A percentile compares a stretch with the other conserved stretches of the same genome.
Conservation (phyloP, 1,140 invertebrate genomes). For the Ctenoplectra terminalis region DNA sequence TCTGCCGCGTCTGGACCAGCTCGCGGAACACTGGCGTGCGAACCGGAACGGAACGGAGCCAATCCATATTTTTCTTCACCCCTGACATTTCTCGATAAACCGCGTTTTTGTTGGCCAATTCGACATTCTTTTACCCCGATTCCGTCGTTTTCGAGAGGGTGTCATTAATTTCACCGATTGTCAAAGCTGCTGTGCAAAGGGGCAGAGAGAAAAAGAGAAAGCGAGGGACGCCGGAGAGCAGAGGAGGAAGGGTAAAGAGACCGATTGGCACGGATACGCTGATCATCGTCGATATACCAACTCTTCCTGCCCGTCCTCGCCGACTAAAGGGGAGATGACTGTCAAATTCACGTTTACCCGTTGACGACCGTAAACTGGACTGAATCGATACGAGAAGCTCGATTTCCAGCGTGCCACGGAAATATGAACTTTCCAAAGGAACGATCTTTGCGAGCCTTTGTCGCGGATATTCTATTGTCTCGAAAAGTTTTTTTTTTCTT, state of each 20-base stretch:
- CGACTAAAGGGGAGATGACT: conserved; percentile 17
- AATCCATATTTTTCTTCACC: conserved; percentile 12
- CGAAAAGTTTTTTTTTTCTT: no score
- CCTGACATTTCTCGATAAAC: conserved; percentile 51
- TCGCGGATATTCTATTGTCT: conserved; percentile 2
- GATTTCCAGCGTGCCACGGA: not conserved
- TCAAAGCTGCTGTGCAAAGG: conserved; percentile 38
- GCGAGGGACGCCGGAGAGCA: not conserved
- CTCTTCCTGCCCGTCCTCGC: not conserved
- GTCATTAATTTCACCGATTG: conserved; percentile 58
- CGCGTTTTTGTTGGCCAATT: conserved; percentile 44
- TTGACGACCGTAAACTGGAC: conserved; percentile 22
- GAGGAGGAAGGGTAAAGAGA: conserved; percentile 5
- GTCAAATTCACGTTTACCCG: conserved; percentile 38
- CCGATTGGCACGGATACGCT: conserved; percentile 33
- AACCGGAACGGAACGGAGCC: no score
- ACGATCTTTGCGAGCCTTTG: not conserved
- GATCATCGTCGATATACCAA: conserved; percentile 24
- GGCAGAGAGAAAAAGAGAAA: not conserved
- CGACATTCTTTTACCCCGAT: conserved; percentile 47
- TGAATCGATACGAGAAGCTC: conserved; percentile 21
- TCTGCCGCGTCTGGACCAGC: no score
- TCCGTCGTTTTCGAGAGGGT: conserved; percentile 38
- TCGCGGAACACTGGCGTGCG: no score
- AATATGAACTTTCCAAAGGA: not conserved